Evolutionary conservation across 2,113 vertebrate genomes (phyloP).

Genomic region (Sporophila hypoxantha): DNA sequence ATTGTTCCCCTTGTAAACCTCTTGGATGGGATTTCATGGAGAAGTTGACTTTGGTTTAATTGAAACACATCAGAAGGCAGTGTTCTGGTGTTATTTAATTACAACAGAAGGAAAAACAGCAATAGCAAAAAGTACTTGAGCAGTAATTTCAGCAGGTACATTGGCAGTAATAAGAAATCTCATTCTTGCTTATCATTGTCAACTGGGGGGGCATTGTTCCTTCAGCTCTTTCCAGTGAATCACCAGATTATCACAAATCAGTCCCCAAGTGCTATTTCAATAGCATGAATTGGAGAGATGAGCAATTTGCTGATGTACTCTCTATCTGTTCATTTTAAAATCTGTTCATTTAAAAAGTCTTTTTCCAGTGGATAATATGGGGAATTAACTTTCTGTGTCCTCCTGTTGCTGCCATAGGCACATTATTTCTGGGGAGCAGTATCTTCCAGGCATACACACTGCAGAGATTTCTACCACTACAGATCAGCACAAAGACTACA

Average conservation of each 20-base stretch:
- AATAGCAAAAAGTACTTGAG: neutral
- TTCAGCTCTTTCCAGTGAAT: constrained; percentile 14
- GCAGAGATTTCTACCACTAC: neutral
- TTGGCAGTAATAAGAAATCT: constrained; percentile 4
- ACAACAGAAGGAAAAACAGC: constrained; percentile 17
- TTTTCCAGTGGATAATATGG: neutral
- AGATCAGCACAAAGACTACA: neutral
- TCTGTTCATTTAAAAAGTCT: neutral
- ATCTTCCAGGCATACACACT: neutral
- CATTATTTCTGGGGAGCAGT: neutral
- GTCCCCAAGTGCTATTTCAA: neutral
- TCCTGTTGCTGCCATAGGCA: neutral
- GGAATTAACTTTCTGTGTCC: neutral
- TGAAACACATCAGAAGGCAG: neutral
- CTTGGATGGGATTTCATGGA: neutral
- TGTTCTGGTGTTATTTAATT: constrained; percentile 32
- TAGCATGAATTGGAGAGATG: neutral
- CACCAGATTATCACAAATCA: constrained; percentile 11
- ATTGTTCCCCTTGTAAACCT: neutral
- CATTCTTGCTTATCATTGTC: constrained; percentile 18
- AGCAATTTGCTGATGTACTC: neutral
- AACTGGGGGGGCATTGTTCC: neutral
- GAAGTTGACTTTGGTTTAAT: constrained; percentile 4
- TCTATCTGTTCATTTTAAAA: neutral
- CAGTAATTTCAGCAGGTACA: constrained; percentile 37